A percentile compares a stretch with the other conserved stretches of the same genome.
phyloP scores from a whole-genome alignment of 2,888 invertebrate species.

The Nomada ferruginata region DNA sequence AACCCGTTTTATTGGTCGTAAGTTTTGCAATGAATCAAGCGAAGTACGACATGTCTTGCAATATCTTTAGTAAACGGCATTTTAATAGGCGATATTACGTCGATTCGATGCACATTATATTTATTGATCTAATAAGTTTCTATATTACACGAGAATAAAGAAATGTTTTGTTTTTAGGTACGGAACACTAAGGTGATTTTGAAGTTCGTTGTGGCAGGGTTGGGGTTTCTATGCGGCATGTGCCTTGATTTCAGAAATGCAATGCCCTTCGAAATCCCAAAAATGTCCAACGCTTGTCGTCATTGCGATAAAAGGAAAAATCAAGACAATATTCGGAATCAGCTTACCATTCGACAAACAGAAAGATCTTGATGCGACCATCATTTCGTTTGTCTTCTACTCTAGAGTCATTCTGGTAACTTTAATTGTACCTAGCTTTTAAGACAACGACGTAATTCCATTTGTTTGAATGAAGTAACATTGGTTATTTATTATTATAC shows the following conservation, averaged over 20 bases:
- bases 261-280: conserved; percentile 95
- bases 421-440: too few species aligned
- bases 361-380: not conserved
- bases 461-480: too few species aligned
- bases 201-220: conserved; percentile 87
- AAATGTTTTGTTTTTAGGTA: not conserved
- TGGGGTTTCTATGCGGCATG: conserved; percentile 94
- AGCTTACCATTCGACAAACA: not conserved
- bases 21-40: not conserved
- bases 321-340: too few species aligned
- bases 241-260: conserved; percentile 88
- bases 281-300: conserved; percentile 86
- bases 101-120: not conserved
- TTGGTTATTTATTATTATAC: too few species aligned
- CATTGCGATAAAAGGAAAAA: conserved; percentile 15
- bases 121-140: not conserved
- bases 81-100: not conserved
- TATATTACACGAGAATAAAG: not conserved
- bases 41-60: not conserved
- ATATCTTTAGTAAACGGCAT: not conserved
- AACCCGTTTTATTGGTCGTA: not conserved
- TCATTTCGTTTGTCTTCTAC: too few species aligned
- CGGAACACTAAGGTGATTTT: not conserved
- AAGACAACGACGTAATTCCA: too few species aligned
- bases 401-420: too few species aligned